Percentiles rank a stretch among this genome's conserved stretches.
Conservation (phyloP, 2,113 vertebrate genomes). For the Pao palembangensis region DNA sequence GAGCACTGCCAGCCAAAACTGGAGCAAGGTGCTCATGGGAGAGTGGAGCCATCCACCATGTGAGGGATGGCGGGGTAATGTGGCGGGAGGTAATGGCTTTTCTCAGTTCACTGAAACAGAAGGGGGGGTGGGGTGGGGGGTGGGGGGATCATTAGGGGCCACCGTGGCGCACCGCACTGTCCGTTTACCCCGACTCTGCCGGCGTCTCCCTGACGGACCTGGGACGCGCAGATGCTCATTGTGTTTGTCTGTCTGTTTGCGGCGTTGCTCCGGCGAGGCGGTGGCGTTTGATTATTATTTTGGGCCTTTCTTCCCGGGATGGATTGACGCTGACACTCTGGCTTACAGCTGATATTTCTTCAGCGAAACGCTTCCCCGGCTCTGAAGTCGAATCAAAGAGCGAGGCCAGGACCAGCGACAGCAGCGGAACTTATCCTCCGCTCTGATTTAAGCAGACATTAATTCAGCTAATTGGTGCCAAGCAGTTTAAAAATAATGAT, state of each 20-base stretch:
- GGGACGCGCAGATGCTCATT: slow-evolving; percentile 58
- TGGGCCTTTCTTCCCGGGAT: slow-evolving; percentile 47
- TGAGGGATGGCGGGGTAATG: slow-evolving; percentile 94
- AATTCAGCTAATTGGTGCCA: background rate
- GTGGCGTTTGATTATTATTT: slow-evolving; percentile 65
- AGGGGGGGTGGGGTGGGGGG: slow-evolving; percentile 18
- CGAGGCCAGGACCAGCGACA: slow-evolving; percentile 18
- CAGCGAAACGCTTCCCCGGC: slow-evolving; percentile 47
- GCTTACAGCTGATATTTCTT: slow-evolving; percentile 42
- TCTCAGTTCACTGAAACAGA: slow-evolving; percentile 83
- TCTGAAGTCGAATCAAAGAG: slow-evolving; percentile 50
- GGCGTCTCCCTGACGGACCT: slow-evolving; percentile 52
- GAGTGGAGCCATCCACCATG: slow-evolving; percentile 86
- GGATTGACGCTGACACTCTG: slow-evolving; percentile 53
- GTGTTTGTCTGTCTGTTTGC: slow-evolving; percentile 61
- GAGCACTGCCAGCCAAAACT: slow-evolving; percentile 86
- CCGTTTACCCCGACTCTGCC: slow-evolving; percentile 66
- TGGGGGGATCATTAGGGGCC: slow-evolving; percentile 77
- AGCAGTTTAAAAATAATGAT: slow-evolving; percentile 3
- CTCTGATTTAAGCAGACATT: slow-evolving; percentile 2
- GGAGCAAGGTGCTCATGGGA: slow-evolving; percentile 93
- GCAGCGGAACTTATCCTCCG: slow-evolving; percentile 4
- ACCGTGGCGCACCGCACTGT: slow-evolving; percentile 56
- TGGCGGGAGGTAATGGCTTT: slow-evolving; percentile 93
- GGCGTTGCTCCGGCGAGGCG: slow-evolving; percentile 52